phyloP scores from a whole-genome alignment of 2,888 invertebrate species.

The Harpalus rufipes region DNA sequence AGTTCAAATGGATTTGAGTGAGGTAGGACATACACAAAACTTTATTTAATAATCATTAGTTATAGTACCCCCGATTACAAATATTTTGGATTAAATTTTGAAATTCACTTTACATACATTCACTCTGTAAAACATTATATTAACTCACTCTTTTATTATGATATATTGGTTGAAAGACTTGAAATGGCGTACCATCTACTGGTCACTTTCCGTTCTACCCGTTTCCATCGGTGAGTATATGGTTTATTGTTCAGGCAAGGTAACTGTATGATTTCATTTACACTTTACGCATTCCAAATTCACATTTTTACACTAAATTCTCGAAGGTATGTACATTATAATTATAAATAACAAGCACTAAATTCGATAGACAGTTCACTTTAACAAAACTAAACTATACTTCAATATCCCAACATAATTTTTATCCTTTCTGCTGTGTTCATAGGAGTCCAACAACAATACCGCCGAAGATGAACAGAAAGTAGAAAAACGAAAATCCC shows the following conservation, averaged over 20 bases:
- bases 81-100: conserved; percentile 24
- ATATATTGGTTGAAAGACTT: conserved; percentile 75
- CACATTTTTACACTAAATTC: conserved; percentile 2
- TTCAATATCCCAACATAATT: conserved; percentile 50
- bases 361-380: conserved; percentile 24
- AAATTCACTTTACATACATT: conserved; percentile 40
- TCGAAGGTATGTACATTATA: conserved; percentile 2
- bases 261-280: conserved; percentile 57
- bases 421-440: conserved; percentile 66
- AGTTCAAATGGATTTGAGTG: conserved; percentile 89
- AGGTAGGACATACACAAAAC: conserved; percentile 73
- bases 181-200: conserved; percentile 73
- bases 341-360: conserved; percentile 22
- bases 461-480: conserved; percentile 64
- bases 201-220: conserved; percentile 69
- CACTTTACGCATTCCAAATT: conserved; percentile 23
- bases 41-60: conserved; percentile 32
- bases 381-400: conserved; percentile 23
- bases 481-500: conserved; percentile 48
- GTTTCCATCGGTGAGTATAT: conserved; percentile 69
- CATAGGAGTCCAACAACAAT: conserved; percentile 69
- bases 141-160: conserved; percentile 78
- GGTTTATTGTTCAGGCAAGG: conserved; percentile 60
- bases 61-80: conserved; percentile 28
- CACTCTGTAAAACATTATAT: conserved; percentile 37